Conservation (phyloP, 2,797 vertebrate genomes). For the Nyctibius grandis region DNA sequence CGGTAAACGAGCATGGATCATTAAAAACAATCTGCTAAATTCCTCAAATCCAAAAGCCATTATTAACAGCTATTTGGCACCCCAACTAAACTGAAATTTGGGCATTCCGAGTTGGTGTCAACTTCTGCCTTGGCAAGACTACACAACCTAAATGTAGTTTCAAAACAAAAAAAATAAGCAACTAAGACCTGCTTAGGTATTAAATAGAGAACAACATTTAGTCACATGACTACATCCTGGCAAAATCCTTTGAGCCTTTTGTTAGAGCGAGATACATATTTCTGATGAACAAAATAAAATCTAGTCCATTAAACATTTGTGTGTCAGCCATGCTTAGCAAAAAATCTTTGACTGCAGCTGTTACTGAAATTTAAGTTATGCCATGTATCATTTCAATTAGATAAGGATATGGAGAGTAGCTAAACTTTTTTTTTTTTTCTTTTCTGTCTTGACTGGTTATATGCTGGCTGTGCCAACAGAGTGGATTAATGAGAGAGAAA, state of each 20-base stretch:
- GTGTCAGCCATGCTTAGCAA: background rate
- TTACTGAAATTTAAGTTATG: background rate
- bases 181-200: background rate
- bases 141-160: background rate
- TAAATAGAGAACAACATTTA: background rate
- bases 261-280: background rate
- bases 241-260: background rate
- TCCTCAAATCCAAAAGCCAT: background rate
- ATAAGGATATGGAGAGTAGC: background rate
- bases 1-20: background rate
- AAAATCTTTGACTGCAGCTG: background rate
- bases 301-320: background rate
- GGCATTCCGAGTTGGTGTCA: background rate
- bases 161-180: background rate
- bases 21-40: background rate
- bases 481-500: background rate
- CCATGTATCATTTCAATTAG: background rate
- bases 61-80: background rate
- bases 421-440: background rate
- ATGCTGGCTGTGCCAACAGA: background rate
- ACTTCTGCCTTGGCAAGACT: background rate
- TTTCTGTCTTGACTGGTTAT: background rate
- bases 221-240: background rate
- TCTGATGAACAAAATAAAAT: background rate
- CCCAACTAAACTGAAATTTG: background rate